phyloP scores from a whole-genome alignment of 2,888 invertebrate genomes.

The Drosophila stalkeri region DNA sequence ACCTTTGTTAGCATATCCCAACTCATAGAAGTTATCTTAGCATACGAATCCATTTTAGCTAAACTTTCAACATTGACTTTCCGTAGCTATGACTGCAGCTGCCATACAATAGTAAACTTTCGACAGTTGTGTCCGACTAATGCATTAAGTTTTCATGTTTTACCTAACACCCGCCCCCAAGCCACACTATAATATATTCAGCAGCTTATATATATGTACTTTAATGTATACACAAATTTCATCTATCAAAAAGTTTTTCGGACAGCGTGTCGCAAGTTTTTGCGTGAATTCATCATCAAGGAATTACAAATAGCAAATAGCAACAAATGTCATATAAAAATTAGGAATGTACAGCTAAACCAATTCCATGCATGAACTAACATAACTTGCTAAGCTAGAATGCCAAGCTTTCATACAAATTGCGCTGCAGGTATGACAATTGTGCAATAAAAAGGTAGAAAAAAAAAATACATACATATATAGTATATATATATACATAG shows the following conservation, averaged over 20 bases:
- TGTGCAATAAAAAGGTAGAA: constrained; percentile 29
- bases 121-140: not conserved
- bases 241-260: constrained; percentile 38
- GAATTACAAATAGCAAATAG: not conserved
- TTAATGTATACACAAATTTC: constrained; percentile 16
- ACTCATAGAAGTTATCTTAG: constrained; percentile 9
- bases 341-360: constrained; percentile 46
- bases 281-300: constrained; percentile 22
- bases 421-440: constrained; percentile 50
- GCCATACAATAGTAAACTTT: constrained; percentile 4
- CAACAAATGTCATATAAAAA: constrained; percentile 26
- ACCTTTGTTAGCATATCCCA: constrained; percentile 4
- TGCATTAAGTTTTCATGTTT: constrained; percentile 25
- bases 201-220: not conserved
- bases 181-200: constrained; percentile 30
- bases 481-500: not conserved
- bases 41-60: not conserved
- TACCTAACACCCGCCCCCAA: not conserved
- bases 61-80: not conserved
- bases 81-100: constrained; percentile 4
- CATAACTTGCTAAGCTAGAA: constrained; percentile 11
- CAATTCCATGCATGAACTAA: constrained; percentile 42
- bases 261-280: constrained; percentile 39
- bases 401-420: constrained; percentile 25
- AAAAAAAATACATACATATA: not conserved